These are phyloP conservation scores for Saccostrea glomerata DNA, from an alignment of 1,140 invertebrate species.

Conservation along the genomic window DNA sequence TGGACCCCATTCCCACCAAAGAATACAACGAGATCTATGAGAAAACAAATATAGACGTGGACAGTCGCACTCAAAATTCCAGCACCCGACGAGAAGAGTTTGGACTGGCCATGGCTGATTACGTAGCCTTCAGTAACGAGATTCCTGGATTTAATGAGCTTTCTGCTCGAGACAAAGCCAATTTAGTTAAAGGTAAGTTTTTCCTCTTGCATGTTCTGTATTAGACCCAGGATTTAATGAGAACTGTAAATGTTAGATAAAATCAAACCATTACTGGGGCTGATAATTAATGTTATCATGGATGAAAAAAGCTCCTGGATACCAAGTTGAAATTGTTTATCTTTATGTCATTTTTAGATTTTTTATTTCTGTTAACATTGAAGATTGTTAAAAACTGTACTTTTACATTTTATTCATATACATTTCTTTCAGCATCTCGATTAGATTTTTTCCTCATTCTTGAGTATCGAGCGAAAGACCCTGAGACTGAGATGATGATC, in stretches of 20 bases:
- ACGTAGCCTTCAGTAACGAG: not conserved
- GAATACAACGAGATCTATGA: conserved; percentile 8
- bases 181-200: not conserved
- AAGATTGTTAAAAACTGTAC: too few species aligned
- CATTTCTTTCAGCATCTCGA: not conserved
- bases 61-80: not conserved
- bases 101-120: not conserved
- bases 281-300: too few species aligned
- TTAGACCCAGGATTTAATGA: too few species aligned
- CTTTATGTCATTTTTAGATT: too few species aligned
- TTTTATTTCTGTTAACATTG: too few species aligned
- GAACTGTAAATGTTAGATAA: too few species aligned
- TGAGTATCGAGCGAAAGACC: not conserved
- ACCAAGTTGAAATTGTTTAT: too few species aligned
- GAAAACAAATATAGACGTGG: conserved; percentile 6
- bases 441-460: not conserved
- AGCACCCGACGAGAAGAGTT: not conserved
- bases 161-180: not conserved
- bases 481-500: conserved; percentile 28
- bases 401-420: too few species aligned
- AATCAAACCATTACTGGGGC: too few species aligned
- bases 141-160: conserved; percentile 21
- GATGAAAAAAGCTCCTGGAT: too few species aligned
- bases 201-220: not conserved
- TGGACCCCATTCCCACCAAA: conserved; percentile 17